A percentile compares a stretch with the other conserved stretches of the same genome.
phyloP scores from a whole-genome alignment of 1,140 invertebrate genomes.

The Drosophila guanche region DNA sequence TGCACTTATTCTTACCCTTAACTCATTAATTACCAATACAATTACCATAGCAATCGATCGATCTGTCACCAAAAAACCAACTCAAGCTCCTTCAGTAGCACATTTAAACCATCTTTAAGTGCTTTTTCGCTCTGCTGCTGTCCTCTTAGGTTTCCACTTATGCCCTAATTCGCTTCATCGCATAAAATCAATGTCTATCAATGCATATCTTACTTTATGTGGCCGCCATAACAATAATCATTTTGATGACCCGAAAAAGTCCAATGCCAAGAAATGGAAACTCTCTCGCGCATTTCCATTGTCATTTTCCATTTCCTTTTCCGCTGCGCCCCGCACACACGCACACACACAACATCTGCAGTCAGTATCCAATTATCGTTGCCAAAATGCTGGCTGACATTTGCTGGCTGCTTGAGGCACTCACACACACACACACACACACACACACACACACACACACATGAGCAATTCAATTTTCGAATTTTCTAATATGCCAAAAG shows the following conservation, averaged over 20 bases:
- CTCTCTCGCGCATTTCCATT: constrained; percentile 42
- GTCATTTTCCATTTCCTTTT: constrained; percentile 6
- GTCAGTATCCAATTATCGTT: constrained; percentile 44
- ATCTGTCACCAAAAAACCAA: not conserved
- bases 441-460: constrained; percentile 5
- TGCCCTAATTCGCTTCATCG: constrained; percentile 23
- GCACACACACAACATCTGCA: not conserved
- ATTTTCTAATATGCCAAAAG: constrained; percentile 46
- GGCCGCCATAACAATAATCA: constrained; percentile 32
- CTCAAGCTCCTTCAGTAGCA: not conserved
- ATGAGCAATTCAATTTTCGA: constrained; percentile 54
- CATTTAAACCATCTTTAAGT: not conserved
- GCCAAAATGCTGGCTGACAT: constrained; percentile 38
- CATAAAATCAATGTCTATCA: constrained; percentile 25
- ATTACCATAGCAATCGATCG: no score
- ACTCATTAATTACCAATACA: no score
- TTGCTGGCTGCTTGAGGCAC: constrained; percentile 35
- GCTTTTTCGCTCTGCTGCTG: no score
- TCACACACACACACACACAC: not conserved
- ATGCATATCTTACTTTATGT: constrained; percentile 2
- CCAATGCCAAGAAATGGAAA: constrained; percentile 35
- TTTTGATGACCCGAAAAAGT: constrained; percentile 37
- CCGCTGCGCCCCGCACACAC: constrained; percentile 2
- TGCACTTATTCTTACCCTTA: not conserved
- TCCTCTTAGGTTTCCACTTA: not conserved